phyloP scores from a whole-genome alignment of 2,888 invertebrate species.

The Pemphredon lugubris region DNA sequence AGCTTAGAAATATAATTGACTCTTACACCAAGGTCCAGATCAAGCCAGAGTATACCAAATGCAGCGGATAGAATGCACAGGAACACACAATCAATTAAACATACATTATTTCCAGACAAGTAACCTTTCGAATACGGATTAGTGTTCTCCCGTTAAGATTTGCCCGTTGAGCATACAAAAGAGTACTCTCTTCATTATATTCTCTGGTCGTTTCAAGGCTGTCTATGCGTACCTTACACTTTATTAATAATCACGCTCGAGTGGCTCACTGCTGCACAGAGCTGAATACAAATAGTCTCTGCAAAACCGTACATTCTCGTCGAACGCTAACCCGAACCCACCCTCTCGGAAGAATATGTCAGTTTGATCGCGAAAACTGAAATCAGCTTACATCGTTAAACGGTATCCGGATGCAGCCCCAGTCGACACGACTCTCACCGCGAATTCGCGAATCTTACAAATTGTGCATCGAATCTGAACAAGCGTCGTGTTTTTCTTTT shows the following conservation, averaged over 20 bases:
- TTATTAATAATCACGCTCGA: not conserved
- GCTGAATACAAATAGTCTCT: constrained; percentile 6
- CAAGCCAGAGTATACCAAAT: constrained; percentile 81
- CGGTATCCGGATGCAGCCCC: too few relatives aligned
- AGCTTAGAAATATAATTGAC: constrained; percentile 80
- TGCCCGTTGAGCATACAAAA: not conserved
- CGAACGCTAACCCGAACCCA: too few relatives aligned
- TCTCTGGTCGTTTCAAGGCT: too few relatives aligned
- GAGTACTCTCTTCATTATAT: too few relatives aligned
- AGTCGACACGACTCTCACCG: too few relatives aligned
- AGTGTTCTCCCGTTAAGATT: constrained; percentile 25
- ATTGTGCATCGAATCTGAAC: not conserved
- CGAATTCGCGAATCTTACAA: too few relatives aligned
- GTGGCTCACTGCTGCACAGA: too few relatives aligned
- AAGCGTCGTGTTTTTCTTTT: not conserved
- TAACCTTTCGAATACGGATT: constrained; percentile 52
- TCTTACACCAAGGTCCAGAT: constrained; percentile 81
- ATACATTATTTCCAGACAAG: constrained; percentile 71
- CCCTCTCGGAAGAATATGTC: too few relatives aligned
- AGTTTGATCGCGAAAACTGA: too few relatives aligned
- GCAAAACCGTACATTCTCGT: too few relatives aligned
- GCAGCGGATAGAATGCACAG: constrained; percentile 81
- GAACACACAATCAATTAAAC: constrained; percentile 80
- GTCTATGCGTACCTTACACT: constrained; percentile 13
- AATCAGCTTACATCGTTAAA: too few relatives aligned